Percentiles rank a stretch among this genome's conserved stretches.
phyloP scores from a whole-genome alignment of 2,113 vertebrate genomes.

The Crotalus viridis region DNA sequence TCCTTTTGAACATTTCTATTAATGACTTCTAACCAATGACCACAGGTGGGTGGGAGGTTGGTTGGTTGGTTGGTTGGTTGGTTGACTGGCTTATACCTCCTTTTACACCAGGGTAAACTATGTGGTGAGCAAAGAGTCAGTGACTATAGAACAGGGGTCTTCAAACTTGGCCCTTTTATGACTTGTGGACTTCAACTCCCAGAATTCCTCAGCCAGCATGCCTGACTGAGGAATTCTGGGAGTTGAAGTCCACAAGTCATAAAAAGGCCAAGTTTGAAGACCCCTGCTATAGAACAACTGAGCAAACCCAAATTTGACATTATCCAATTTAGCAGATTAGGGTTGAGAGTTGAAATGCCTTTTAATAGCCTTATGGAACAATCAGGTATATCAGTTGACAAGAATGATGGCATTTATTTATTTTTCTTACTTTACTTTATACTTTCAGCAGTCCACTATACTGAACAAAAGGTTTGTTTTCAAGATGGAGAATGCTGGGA shows the following conservation, averaged over 20 bases:
- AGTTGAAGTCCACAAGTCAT: no score
- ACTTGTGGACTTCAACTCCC: no score
- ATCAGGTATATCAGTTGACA: background rate
- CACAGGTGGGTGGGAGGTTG: background rate
- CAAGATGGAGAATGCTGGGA: background rate
- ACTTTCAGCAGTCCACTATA: background rate
- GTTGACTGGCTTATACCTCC: background rate
- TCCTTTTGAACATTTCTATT: constrained; percentile 28
- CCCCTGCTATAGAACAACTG: constrained; percentile 46
- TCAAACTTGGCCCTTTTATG: no score
- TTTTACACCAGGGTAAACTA: constrained; percentile 68
- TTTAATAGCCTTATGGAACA: background rate
- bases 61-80: background rate
- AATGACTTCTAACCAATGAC: constrained; percentile 47
- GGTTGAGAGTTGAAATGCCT: background rate
- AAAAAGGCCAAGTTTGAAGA: no score
- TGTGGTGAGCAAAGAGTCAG: background rate
- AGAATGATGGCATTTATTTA: background rate
- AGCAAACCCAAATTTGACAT: constrained; percentile 39
- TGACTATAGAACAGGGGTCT: constrained; percentile 41
- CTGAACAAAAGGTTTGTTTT: background rate
- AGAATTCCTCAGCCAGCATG: no score
- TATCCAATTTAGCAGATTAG: background rate
- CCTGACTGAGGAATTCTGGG: no score
- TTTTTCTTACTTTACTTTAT: background rate